phyloP scores from a whole-genome alignment of 2,113 vertebrate species.

The Colaptes auratus region DNA sequence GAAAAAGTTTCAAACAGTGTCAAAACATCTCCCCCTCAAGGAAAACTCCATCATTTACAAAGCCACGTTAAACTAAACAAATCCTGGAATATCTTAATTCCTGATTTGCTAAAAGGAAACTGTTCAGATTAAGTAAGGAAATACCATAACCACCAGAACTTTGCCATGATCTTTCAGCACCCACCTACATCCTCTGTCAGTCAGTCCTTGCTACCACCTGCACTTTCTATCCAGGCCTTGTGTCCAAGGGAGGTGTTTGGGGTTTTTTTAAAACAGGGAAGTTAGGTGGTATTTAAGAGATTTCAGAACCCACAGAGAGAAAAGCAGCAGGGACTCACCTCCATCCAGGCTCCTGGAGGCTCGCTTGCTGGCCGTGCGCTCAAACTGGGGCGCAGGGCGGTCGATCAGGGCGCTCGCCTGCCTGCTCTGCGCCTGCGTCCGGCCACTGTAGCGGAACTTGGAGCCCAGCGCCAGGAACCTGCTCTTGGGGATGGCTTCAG shows the following conservation, averaged over 20 bases:
- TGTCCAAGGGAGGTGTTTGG: not conserved
- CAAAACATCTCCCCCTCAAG: not conserved
- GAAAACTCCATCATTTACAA: not conserved
- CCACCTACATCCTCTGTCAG: not conserved
- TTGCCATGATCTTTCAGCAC: not conserved
- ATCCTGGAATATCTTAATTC: not conserved
- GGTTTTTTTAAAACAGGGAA: not conserved
- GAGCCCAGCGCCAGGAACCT: slow-evolving; percentile 93
- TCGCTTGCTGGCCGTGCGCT: slow-evolving; percentile 93
- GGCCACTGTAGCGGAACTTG: slow-evolving; percentile 96
- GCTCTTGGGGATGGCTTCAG: slow-evolving; percentile 92
- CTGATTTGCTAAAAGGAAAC: not conserved
- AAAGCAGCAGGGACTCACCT: slow-evolving; percentile 76
- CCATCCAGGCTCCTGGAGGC: slow-evolving; percentile 93
- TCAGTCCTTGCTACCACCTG: not conserved
- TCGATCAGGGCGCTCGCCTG: slow-evolving; percentile 96
- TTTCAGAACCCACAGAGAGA: not conserved
- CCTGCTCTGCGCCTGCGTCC: slow-evolving; percentile 94
- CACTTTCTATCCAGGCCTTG: not conserved
- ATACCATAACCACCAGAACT: not conserved
- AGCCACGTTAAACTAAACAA: not conserved
- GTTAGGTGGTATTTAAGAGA: too few relatives aligned
- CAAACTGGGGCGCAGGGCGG: slow-evolving; percentile 91
- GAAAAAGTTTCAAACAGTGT: not conserved
- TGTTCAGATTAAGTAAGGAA: not conserved